Base-by-base conservation (phyloP, 2,888 invertebrate genomes). In the Dolichomitus sp. region DNA sequence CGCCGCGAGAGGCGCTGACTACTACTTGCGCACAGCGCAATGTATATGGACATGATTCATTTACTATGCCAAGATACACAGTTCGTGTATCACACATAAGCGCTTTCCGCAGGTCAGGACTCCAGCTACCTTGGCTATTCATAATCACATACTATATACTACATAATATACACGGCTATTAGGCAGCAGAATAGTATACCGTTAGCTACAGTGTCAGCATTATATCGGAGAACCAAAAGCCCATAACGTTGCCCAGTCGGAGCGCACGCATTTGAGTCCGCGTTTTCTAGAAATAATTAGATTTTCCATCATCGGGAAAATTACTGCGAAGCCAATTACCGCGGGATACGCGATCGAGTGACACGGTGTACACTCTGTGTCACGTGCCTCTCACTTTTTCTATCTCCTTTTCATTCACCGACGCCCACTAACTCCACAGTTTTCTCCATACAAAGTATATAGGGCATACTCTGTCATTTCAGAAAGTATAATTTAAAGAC, bases 251-350 rank as follows among this genome's bases (percentile, higher is more conserved):
- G 72, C 30, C 70, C 59, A 30, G 40, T 40, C 1, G 1, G 42
- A 75, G 48, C 80, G 84, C 50, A 19, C 54, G 42, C 69, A 61
- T 61, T 79, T 73, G 52, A 70, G 72, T 69, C 76, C 54, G 76
- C 73, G 76, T 75, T 83, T 80, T 72, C 83, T 61, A 69, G 63
- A 76, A 70, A 80, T 87, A 88, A 88, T 89, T 87, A 86, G 83
- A 88, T 85, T 84, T 86, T 83, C 81, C 81, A 76, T 81, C 70
- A 75, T 78, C 81, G 76, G 76, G 80, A 81, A 87, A 88, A 86
- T 87, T 85, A 81, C 72, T 69, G 76, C 68, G 74, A 78, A 83
- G 73, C 75, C 78, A 69, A 79, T 61, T 75, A 76, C 80, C 78
- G 68, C 17, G 76, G 77, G 57, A 63, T 45, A 75, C 57, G 52